These are phyloP conservation scores for Chloroclysta siterata DNA, from an alignment of 2,888 invertebrate species.

Conservation along the genomic window DNA sequence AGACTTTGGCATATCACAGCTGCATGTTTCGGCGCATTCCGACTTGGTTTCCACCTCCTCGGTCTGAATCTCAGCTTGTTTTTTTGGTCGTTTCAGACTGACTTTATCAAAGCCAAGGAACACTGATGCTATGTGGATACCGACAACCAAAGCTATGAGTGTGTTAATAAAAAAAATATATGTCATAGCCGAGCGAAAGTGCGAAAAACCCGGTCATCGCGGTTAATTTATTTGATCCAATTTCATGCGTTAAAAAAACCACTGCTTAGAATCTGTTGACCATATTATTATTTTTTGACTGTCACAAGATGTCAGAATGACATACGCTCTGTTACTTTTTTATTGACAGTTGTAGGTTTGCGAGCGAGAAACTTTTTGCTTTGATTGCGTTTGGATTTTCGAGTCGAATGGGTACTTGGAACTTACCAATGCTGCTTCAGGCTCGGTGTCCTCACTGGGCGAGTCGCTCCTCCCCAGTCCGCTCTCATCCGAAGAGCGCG, in stretches of 20 bases:
- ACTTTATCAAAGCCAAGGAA: constrained; percentile 52
- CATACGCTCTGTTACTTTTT: constrained; percentile 35
- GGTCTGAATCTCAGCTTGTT: constrained; percentile 44
- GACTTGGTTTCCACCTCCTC: constrained; percentile 47
- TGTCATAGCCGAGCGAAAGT: constrained; percentile 60
- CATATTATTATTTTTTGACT: constrained; percentile 46
- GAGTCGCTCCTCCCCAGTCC: constrained; percentile 73
- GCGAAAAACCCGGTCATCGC: constrained; percentile 54
- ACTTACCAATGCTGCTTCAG: constrained; percentile 77
- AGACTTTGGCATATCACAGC: constrained; percentile 44
- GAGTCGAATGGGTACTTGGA: not conserved
- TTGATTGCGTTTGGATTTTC: constrained; percentile 3
- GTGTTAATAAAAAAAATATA: constrained; percentile 52
- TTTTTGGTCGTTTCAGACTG: constrained; percentile 24
- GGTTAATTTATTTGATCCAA: constrained; percentile 51
- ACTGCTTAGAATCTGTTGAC: constrained; percentile 44
- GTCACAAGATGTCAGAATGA: constrained; percentile 32
- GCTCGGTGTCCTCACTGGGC: constrained; percentile 72
- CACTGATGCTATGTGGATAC: constrained; percentile 59
- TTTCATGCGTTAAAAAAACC: constrained; percentile 41
- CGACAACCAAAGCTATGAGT: constrained; percentile 53
- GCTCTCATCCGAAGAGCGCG: constrained; percentile 79
- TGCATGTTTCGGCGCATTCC: constrained; percentile 59
- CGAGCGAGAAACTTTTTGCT: constrained; percentile 35
- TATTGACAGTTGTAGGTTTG: constrained; percentile 37